Conservation (phyloP, 2,888 invertebrate species). For the Orthosia incerta region DNA sequence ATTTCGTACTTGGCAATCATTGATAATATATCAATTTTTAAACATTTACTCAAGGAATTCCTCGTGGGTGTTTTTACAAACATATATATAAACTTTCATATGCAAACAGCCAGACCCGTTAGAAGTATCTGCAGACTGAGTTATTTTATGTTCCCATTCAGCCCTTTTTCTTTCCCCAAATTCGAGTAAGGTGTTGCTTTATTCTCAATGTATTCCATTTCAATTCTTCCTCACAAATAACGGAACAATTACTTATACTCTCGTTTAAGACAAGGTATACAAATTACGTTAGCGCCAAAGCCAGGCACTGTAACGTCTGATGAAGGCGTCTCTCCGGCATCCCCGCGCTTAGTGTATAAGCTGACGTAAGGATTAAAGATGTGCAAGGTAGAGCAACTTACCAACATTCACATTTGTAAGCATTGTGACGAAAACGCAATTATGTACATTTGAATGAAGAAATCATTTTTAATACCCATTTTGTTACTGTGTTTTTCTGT, state of each 20-base stretch:
- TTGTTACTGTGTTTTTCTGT: not conserved
- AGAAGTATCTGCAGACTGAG: not conserved
- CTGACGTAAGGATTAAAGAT: constrained; percentile 66
- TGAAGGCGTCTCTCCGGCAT: constrained; percentile 46
- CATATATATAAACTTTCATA: no score
- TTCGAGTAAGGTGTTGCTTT: not conserved
- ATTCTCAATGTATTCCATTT: not conserved
- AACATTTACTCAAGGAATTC: no score
- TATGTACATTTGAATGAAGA: constrained; percentile 3
- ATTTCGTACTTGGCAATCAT: no score
- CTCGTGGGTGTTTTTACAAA: no score
- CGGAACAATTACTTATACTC: constrained; percentile 25
- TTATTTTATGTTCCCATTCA: no score
- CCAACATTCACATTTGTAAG: constrained; percentile 41
- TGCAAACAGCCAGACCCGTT: no score
- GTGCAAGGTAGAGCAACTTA: constrained; percentile 28
- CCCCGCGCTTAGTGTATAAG: constrained; percentile 59
- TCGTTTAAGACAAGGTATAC: constrained; percentile 32
- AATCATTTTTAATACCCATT: not conserved
- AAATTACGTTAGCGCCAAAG: constrained; percentile 55
- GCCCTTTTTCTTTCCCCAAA: not conserved
- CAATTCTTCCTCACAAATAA: no score
- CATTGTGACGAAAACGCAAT: constrained; percentile 8
- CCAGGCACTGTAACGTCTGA: constrained; percentile 58
- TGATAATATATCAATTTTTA: no score